Evolutionary conservation across 2,888 invertebrate species (phyloP).

Genomic region (Amphimallon solstitiale): DNA sequence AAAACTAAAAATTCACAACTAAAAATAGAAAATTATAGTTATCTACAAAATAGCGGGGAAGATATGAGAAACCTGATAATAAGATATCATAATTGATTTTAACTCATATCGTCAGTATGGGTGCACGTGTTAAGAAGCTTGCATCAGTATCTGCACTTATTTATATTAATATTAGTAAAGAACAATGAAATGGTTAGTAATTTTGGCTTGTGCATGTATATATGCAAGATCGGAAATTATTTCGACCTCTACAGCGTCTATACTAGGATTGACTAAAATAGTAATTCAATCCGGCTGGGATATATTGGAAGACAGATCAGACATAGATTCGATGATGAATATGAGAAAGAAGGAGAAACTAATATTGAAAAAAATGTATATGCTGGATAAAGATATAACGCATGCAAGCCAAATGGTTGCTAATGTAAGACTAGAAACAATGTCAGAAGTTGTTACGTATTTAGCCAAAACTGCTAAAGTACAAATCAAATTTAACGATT

Average conservation of each 20-base stretch:
- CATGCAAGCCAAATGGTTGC: conserved; percentile 2
- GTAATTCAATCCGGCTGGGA: background rate
- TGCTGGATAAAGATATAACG: conserved; percentile 1
- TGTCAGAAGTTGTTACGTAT: conserved; percentile 52
- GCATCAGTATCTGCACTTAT: too few relatives aligned
- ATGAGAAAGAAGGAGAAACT: background rate
- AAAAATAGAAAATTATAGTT: too few relatives aligned
- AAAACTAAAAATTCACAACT: too few relatives aligned
- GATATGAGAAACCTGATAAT: too few relatives aligned
- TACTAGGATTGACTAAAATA: background rate
- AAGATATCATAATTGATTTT: too few relatives aligned
- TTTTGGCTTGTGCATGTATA: background rate
- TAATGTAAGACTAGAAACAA: conserved; percentile 40
- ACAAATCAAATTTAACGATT: conserved; percentile 70
- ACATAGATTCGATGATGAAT: background rate
- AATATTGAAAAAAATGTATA: conserved; percentile 6
- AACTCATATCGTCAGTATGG: too few relatives aligned
- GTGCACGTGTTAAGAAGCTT: too few relatives aligned
- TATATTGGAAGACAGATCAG: conserved; percentile 9
- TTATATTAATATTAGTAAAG: too few relatives aligned
- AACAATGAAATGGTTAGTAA: background rate
- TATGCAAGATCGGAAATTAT: background rate
- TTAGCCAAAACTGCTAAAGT: conserved; percentile 65
- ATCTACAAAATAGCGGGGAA: too few relatives aligned
- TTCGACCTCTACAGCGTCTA: background rate